Base-by-base conservation (phyloP, 2,888 invertebrate species). In the Diadegma fenestrale region DNA sequence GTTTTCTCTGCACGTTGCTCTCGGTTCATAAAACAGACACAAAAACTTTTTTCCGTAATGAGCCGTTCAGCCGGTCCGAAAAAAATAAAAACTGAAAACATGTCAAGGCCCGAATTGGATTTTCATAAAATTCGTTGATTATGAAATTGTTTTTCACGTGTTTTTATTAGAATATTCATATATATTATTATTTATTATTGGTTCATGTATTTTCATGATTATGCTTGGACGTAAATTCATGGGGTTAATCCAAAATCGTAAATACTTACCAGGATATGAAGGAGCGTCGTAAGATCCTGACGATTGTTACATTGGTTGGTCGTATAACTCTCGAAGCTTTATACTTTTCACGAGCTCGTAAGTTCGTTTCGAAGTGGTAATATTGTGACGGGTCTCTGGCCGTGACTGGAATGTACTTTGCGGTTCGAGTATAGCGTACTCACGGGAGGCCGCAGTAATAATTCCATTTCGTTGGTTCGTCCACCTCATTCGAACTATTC, bases 401-500 rank as follows among this genome's bases (percentile, higher is more conserved):
- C 85, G 88, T 89, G 88, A 89, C 88, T 87, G 87, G 87, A 91
- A 91, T 91, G 87, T 89, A 86, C 87, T 90, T 89, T 82, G 81
- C 76, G 86, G 86, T 72, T 17, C 45, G 69, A 69, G 61, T 30
- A 73, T 26, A 63, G 48, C 14, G 79, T 86, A 85, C 83, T 82
- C 87, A 82, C 83, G 84, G 63, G 64, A 82, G 71, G 72, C 80
- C 54, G 45, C 72, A 66, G 76, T 87, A 87, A 91, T 91, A 91
- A 91, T 91, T 91, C 90, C 89, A 91, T 91, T 91, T 89, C 89
- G 87, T 89, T 91, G 89, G 54, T 64, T 64, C 71, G 48, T 37
- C 72, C 80, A 43, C 66, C 51, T 85, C 90, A 85, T 87, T 79
- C 85, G 84, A 84, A 87, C 48, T 68, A 73, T 75, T 80, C 33